A percentile compares a stretch with the other conserved stretches of the same genome.
phyloP scores from a whole-genome alignment of 92 coral and sea anemone genomes.

The Epizoanthus ramosus region DNA sequence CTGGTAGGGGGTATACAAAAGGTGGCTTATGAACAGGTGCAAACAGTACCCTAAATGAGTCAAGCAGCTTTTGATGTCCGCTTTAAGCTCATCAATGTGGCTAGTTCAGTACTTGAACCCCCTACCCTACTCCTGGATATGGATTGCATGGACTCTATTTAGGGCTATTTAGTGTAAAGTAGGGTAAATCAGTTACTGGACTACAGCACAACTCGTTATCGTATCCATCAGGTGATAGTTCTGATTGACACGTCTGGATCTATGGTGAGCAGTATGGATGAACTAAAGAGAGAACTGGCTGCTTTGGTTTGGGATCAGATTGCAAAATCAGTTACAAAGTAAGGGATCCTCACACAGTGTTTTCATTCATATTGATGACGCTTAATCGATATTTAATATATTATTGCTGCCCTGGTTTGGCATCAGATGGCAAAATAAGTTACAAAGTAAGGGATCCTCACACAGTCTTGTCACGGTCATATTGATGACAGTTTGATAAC shows the following conservation, averaged over 20 bases:
- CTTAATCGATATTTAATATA: too few relatives aligned
- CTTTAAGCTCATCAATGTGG: too few relatives aligned
- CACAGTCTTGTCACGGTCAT: neutral
- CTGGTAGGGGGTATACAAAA: too few relatives aligned
- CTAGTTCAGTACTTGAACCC: neutral
- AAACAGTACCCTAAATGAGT: too few relatives aligned
- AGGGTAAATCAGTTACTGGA: too few relatives aligned
- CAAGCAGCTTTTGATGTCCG: too few relatives aligned
- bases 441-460: slow-evolving; percentile 67
- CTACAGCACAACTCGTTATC: neutral
- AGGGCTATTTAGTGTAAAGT: too few relatives aligned
- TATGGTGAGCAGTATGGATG: slow-evolving; percentile 95
- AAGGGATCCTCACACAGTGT: slow-evolving; percentile 23
- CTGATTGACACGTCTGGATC: slow-evolving; percentile 95
- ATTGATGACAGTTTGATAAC: neutral
- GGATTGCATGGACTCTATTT: neutral
- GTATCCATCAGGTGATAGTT: slow-evolving; percentile 72
- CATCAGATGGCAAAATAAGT: slow-evolving; percentile 81
- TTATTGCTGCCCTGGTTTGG: slow-evolving; percentile 95
- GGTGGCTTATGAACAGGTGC: too few relatives aligned
- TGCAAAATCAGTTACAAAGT: slow-evolving; percentile 77
- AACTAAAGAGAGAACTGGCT: slow-evolving; percentile 83
- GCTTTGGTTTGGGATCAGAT: slow-evolving; percentile 98
- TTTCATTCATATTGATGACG: too few relatives aligned
- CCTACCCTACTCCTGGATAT: neutral